phyloP scores from a whole-genome alignment of 2,888 invertebrate species.

The Lasioglossum malachurum region DNA sequence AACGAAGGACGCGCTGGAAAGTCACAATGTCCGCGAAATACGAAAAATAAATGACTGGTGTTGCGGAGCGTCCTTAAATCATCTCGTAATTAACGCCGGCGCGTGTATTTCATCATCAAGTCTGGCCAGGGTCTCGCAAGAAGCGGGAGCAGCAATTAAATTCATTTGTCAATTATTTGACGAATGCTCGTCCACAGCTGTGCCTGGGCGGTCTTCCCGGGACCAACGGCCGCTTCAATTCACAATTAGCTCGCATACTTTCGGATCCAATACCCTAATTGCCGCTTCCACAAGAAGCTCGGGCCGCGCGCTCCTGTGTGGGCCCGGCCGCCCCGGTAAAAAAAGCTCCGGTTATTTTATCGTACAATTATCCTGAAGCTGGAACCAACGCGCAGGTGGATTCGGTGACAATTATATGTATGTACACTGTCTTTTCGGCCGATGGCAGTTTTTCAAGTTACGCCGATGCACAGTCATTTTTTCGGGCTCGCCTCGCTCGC shows the following conservation, averaged over 20 bases:
- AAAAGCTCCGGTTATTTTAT: slow-evolving; percentile 64
- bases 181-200: slow-evolving; percentile 71
- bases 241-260: slow-evolving; percentile 78
- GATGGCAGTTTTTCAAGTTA: background rate
- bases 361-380: slow-evolving; percentile 57
- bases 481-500: background rate
- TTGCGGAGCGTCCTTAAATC: slow-evolving; percentile 61
- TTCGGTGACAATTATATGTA: slow-evolving; percentile 55
- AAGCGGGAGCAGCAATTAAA: slow-evolving; percentile 80
- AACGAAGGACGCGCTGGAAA: background rate
- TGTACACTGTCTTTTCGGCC: background rate
- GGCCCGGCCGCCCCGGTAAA: slow-evolving; percentile 43
- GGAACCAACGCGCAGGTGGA: slow-evolving; percentile 38
- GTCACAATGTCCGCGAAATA: slow-evolving; percentile 14
- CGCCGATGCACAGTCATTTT: background rate
- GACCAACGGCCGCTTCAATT: slow-evolving; percentile 70
- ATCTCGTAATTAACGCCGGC: slow-evolving; percentile 68
- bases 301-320: slow-evolving; percentile 55
- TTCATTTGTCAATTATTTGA: slow-evolving; percentile 82
- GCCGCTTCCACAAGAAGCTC: slow-evolving; percentile 60
- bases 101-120: slow-evolving; percentile 67
- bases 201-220: slow-evolving; percentile 57
- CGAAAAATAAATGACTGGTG: slow-evolving; percentile 25
- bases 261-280: slow-evolving; percentile 74
- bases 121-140: slow-evolving; percentile 58